Percentiles rank a stretch among this genome's conserved stretches.
Conservation (phyloP, 2,888 invertebrate species). For the Exocentrus adspersus region DNA sequence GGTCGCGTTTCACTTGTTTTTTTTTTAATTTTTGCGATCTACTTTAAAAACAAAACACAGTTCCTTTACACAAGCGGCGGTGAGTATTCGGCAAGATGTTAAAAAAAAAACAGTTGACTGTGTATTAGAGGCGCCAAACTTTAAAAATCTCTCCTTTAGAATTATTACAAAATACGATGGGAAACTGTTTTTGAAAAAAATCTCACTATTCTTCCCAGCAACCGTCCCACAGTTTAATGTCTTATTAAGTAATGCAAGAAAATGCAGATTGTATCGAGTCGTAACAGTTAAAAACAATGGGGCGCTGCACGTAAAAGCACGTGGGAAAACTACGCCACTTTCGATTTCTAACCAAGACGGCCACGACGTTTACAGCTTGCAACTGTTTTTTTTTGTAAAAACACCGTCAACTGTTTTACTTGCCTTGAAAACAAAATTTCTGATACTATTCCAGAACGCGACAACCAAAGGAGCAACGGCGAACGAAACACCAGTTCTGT, state of each 20-base stretch:
- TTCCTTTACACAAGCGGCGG: no score
- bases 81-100: no score
- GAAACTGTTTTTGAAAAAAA: slow-evolving; percentile 2
- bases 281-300: slow-evolving; percentile 4
- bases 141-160: no score
- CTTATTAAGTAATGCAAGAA: slow-evolving; percentile 7
- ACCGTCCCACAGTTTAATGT: background rate
- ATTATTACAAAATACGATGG: slow-evolving; percentile 2
- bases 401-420: no score
- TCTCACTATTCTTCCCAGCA: background rate
- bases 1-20: no score
- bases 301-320: background rate
- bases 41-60: no score
- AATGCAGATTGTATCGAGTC: slow-evolving; percentile 3
- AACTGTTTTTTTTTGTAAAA: background rate
- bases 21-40: no score
- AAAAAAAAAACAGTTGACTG: no score
- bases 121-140: no score
- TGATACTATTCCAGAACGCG: background rate
- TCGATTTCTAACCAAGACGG: background rate
- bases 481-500: slow-evolving; percentile 3
- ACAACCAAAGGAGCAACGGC: no score
- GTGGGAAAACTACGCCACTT: background rate
- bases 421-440: no score
- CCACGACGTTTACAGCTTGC: background rate